Conservation (phyloP, 2,797 vertebrate genomes). For the Scleropages formosus region DNA sequence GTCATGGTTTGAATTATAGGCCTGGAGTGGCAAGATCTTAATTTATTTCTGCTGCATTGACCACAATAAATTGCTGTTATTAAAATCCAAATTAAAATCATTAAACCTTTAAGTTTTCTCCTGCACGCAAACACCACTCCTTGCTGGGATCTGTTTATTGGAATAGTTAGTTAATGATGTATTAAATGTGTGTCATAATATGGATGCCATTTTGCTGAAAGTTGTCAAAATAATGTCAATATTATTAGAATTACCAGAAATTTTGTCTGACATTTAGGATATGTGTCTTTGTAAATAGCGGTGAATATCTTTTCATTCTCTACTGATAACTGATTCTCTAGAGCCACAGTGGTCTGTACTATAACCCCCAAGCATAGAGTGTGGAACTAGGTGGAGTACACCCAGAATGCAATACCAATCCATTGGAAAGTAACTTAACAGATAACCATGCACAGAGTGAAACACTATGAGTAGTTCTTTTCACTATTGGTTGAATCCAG, state of each 20-base stretch:
- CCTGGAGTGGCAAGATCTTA: slow-evolving; percentile 31
- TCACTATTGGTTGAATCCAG: no score
- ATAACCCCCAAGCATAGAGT: no score
- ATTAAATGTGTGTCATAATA: slow-evolving; percentile 33
- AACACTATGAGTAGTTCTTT: no score
- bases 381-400: no score
- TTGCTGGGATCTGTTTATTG: slow-evolving; percentile 29
- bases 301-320: not conserved
- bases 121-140: slow-evolving; percentile 23
- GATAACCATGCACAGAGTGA: no score
- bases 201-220: slow-evolving; percentile 28
- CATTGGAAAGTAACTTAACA: no score
- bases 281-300: slow-evolving; percentile 21
- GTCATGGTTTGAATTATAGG: slow-evolving; percentile 38
- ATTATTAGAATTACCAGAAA: slow-evolving; percentile 32
- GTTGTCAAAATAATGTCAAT: slow-evolving; percentile 27
- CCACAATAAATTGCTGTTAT: slow-evolving; percentile 40
- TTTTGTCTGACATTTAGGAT: slow-evolving; percentile 24
- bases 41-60: slow-evolving; percentile 37
- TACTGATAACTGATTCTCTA: no score
- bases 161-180: slow-evolving; percentile 33
- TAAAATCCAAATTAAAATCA: slow-evolving; percentile 37
- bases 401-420: no score
- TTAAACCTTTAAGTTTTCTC: slow-evolving; percentile 33
- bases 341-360: no score